phyloP scores from a whole-genome alignment of 2,888 invertebrate species.

The Andrena flavipes region DNA sequence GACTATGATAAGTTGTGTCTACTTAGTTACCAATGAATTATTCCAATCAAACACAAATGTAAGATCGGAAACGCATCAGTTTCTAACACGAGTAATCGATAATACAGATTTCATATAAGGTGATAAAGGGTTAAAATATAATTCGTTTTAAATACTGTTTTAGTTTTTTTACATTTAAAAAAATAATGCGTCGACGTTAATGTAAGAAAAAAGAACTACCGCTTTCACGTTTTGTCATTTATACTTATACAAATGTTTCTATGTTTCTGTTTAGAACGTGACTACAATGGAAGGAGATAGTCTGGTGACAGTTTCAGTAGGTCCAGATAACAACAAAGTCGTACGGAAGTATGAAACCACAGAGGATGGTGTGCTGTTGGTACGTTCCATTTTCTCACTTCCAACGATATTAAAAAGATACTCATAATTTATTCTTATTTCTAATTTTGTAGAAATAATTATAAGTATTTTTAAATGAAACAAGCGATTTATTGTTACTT shows the following conservation, averaged over 20 bases:
- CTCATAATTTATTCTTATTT: neutral
- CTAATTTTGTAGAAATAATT: neutral
- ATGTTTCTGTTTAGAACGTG: constrained; percentile 84
- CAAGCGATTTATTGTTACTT: too few relatives aligned
- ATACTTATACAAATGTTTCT: neutral
- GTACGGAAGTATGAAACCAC: constrained; percentile 84
- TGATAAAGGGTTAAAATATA: neutral
- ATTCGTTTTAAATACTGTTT: neutral
- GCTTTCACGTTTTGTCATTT: neutral
- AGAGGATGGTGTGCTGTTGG: constrained; percentile 81
- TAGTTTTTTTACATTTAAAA: neutral
- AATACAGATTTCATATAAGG: too few relatives aligned
- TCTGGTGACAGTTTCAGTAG: constrained; percentile 83
- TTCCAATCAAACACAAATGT: too few relatives aligned
- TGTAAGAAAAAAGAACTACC: neutral
- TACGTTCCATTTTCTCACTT: constrained; percentile 60
- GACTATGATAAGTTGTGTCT: too few relatives aligned
- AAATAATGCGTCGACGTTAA: neutral
- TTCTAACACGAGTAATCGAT: neutral
- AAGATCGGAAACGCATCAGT: neutral
- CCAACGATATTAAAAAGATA: neutral
- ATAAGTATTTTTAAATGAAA: too few relatives aligned
- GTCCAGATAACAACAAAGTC: constrained; percentile 82
- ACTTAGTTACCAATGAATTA: too few relatives aligned
- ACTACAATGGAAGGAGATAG: constrained; percentile 86